These are phyloP conservation scores for Augochlora pura DNA, from an alignment of 1,140 invertebrate genomes.

Conservation along the genomic window DNA sequence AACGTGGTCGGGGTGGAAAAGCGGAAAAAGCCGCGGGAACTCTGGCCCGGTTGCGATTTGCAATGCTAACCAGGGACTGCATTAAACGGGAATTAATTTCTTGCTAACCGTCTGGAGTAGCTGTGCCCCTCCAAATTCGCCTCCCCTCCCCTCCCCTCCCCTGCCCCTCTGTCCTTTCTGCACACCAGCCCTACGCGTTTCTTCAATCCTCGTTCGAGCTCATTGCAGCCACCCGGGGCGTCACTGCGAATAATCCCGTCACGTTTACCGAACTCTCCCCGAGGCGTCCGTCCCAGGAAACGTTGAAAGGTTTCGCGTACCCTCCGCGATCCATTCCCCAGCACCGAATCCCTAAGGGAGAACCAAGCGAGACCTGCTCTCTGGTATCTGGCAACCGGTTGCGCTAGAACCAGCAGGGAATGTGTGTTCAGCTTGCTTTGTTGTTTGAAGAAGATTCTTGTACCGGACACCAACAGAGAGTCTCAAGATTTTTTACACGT, in stretches of 20 bases:
- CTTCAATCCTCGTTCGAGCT: conserved; percentile 26
- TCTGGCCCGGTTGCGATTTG: conserved; percentile 69
- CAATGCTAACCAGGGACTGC: conserved; percentile 78
- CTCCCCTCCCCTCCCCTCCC: background rate
- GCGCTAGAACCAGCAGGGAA: background rate
- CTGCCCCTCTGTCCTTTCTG: too few relatives aligned
- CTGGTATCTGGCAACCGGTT: background rate
- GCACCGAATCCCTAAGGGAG: background rate
- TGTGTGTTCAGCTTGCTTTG: too few relatives aligned
- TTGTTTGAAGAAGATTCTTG: too few relatives aligned
- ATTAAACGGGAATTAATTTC: conserved; percentile 79
- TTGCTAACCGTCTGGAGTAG: conserved; percentile 77
- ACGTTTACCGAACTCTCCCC: conserved; percentile 63
- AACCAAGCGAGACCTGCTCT: background rate
- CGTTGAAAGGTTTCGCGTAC: conserved; percentile 41
- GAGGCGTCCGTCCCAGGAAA: conserved; percentile 49
- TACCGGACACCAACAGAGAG: too few relatives aligned
- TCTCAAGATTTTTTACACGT: too few relatives aligned
- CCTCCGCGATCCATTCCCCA: conserved; percentile 8
- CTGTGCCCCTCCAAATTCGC: conserved; percentile 23
- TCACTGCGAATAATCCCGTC: conserved; percentile 71
- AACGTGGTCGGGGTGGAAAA: conserved; percentile 40
- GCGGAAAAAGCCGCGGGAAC: conserved; percentile 58
- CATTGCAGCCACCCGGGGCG: conserved; percentile 14
- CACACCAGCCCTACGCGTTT: background rate